Evolutionary conservation across 1,140 invertebrate genomes (phyloP).

Genomic region (Eumaeus atala): DNA sequence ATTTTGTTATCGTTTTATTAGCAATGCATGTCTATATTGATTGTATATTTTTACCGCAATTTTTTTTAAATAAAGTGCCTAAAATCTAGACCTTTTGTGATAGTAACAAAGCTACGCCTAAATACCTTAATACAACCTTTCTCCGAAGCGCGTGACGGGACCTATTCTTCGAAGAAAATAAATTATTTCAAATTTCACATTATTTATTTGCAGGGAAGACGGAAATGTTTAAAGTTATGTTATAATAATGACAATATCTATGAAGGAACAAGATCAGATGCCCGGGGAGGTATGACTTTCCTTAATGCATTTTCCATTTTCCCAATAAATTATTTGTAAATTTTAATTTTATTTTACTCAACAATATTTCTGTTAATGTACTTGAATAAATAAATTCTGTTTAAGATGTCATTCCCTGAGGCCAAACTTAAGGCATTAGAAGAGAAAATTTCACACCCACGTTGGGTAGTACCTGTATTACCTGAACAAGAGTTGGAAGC

Average conservation of each 20-base stretch:
- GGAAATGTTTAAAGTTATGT: slow-evolving; percentile 58
- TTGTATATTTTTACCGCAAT: slow-evolving; percentile 7
- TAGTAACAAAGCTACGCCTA: neutral
- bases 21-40: neutral
- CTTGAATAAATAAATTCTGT: slow-evolving; percentile 15
- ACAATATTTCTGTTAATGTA: neutral
- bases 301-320: neutral
- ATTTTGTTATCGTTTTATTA: neutral
- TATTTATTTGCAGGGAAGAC: slow-evolving; percentile 36
- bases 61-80: neutral
- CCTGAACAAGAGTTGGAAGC: slow-evolving; percentile 96
- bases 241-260: slow-evolving; percentile 70
- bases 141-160: neutral
- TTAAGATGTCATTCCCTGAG: slow-evolving; percentile 82
- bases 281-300: slow-evolving; percentile 54
- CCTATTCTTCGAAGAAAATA: neutral
- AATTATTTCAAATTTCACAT: slow-evolving; percentile 10
- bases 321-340: neutral
- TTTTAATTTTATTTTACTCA: neutral
- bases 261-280: slow-evolving; percentile 68
- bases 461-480: slow-evolving; percentile 97
- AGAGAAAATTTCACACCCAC: slow-evolving; percentile 94
- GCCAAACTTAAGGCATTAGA: slow-evolving; percentile 90
- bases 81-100: neutral
- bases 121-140: neutral